phyloP scores from a whole-genome alignment of 2,888 invertebrate species.

The Drosophila mimica region DNA sequence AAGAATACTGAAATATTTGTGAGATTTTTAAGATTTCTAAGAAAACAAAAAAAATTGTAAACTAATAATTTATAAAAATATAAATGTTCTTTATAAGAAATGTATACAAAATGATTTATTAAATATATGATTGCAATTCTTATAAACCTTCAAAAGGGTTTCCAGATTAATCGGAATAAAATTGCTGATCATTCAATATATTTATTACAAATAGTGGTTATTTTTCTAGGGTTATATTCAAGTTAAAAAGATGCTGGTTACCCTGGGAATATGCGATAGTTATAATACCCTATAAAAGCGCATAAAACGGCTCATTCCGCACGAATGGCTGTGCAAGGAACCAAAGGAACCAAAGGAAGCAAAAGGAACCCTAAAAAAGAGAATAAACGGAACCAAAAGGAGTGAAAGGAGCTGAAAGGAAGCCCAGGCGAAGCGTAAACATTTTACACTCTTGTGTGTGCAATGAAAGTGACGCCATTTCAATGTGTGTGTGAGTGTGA shows the following conservation, averaged over 20 bases:
- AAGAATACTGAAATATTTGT: too few relatives aligned
- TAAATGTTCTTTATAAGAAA: not conserved
- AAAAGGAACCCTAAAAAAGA: conserved; percentile 6
- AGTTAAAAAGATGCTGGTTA: not conserved
- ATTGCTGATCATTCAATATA: not conserved
- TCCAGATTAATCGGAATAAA: not conserved
- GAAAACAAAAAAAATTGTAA: too few relatives aligned
- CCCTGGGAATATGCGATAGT: conserved; percentile 19
- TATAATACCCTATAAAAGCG: conserved; percentile 43
- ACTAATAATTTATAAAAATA: not conserved
- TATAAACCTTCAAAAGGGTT: not conserved
- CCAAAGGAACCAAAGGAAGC: not conserved
- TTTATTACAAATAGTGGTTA: not conserved
- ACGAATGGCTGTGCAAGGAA: conserved; percentile 56
- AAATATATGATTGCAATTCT: not conserved
- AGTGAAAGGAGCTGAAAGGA: conserved; percentile 47
- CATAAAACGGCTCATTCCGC: conserved; percentile 73
- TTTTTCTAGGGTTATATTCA: rapidly evolving
- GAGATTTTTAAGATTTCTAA: too few relatives aligned
- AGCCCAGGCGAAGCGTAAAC: conserved; percentile 72
- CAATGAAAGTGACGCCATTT: conserved; percentile 74
- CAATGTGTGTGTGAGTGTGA: conserved; percentile 13
- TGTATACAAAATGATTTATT: too few relatives aligned
- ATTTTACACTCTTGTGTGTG: conserved; percentile 77
- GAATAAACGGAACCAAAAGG: conserved; percentile 21